A percentile compares a stretch with the other conserved stretches of the same genome.
These are phyloP conservation scores for Sebastes cheni DNA, from an alignment of 2,797 vertebrate genomes.

Conservation along the genomic window DNA sequence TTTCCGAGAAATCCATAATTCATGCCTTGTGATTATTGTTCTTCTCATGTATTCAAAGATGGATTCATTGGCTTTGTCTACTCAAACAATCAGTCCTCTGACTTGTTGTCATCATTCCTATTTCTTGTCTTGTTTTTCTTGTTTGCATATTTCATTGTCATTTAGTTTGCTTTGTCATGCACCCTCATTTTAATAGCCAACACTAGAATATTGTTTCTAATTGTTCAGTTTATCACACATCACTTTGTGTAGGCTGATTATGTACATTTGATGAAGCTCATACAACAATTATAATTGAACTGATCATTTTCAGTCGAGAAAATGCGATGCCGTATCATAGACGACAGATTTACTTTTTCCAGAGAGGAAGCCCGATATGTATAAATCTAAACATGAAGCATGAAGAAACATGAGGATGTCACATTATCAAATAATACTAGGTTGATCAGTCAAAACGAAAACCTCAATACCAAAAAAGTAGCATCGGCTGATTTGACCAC, in stretches of 20 bases:
- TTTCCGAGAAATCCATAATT: neutral
- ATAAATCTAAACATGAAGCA: neutral
- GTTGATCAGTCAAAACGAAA: neutral
- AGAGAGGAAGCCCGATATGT: neutral
- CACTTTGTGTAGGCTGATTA: neutral
- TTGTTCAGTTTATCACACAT: neutral
- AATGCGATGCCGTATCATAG: neutral
- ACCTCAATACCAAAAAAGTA: neutral
- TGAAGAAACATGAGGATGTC: neutral
- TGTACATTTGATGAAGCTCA: neutral
- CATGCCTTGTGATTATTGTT: conserved; percentile 11
- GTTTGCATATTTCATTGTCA: conserved; percentile 4
- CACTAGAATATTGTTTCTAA: neutral
- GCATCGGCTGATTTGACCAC: no score
- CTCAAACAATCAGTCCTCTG: conserved; percentile 5
- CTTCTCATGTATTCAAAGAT: conserved; percentile 10
- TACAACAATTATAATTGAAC: neutral
- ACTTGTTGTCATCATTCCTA: neutral
- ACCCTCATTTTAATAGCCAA: neutral
- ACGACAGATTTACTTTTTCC: neutral
- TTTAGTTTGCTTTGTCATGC: neutral
- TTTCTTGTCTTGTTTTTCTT: neutral
- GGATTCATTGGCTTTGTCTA: conserved; percentile 17
- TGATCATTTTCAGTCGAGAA: neutral
- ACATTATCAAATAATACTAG: neutral